Conservation (phyloP, 2,888 invertebrate species). For the Epinotia demarniana region DNA sequence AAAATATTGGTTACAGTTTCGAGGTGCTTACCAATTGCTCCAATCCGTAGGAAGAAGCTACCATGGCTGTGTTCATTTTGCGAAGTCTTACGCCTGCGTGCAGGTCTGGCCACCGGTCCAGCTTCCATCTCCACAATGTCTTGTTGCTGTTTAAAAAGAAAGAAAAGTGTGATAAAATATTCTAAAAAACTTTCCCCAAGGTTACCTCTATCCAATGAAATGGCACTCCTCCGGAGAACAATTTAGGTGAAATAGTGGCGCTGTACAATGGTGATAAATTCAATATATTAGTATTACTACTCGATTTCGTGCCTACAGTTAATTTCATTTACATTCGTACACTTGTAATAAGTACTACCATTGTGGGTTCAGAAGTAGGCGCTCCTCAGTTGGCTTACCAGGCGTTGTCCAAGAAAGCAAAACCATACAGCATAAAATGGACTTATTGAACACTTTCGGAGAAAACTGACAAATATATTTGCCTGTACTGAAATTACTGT, state of each 20-base stretch:
- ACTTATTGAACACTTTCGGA: conserved; percentile 36
- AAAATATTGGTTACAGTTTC: background rate
- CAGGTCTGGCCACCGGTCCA: conserved; percentile 86
- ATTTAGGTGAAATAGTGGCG: conserved; percentile 21
- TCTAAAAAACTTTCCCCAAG: background rate
- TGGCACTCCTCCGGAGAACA: conserved; percentile 1
- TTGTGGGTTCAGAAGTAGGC: conserved; percentile 8
- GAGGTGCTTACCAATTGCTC: conserved; percentile 91
- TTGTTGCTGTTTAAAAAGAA: conserved; percentile 74
- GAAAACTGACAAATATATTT: background rate
- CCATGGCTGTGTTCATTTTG: conserved; percentile 96
- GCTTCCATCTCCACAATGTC: conserved; percentile 89
- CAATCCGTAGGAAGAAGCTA: conserved; percentile 96
- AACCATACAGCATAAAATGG: conserved; percentile 52
- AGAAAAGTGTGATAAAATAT: conserved; percentile 28
- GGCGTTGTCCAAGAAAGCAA: conserved; percentile 60
- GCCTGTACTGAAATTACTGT: background rate
- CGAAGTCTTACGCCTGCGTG: conserved; percentile 93
- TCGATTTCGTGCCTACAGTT: conserved; percentile 35
- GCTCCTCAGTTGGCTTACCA: conserved; percentile 49
- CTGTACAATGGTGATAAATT: conserved; percentile 36
- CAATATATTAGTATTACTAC: conserved; percentile 31
- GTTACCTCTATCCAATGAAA: conserved; percentile 19
- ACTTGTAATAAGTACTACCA: conserved; percentile 9
- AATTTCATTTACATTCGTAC: conserved; percentile 29